Evolutionary conservation across 2,888 invertebrate genomes (phyloP), one percentile per base, ranked within the genome.

Genomic region (Plagodis dolabraria): DNA sequence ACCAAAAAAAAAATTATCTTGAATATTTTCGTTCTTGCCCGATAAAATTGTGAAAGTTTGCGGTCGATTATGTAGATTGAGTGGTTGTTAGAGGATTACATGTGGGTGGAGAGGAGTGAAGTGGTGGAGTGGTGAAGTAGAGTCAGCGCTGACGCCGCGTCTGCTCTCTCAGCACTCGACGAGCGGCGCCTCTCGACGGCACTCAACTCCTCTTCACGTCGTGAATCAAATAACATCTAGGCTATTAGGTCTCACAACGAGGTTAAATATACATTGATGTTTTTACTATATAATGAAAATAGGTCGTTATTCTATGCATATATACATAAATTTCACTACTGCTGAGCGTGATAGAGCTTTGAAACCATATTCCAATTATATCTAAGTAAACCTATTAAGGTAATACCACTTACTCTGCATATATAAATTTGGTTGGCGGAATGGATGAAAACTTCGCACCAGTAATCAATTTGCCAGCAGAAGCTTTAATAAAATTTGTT

Each of bases 1-100:
- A 22, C 22, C 22, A 22, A 22, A 22, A 2, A 22, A 1, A 22
- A 22, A 2, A 2, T 52, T 56, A 47, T 47, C 9, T 53, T 50
- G 50, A 52, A 36, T 60, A 44, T 52, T 42, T 11, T 12, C 45
- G 36, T 11, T 48, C 36, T 22, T 48, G 1, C 6, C 12, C 12
- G 43, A 5, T 36, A 40, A 40, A 40, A 40, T 40, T 12, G 43
- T 5, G 12, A 43, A 61, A 63, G 56, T 63, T 67, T 45, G 47
- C 44, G 53, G 60, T 67, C 60, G 64, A 65, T 69, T 67, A 65
- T 65, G 65, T 55, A 67, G 60, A 65, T 69, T 54, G 57, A 59
- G 60, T 43, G 60, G 63, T 53, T 58, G 61, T 63, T 56, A 61
- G 53, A 40, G 55, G 76, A 79, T 79, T 79, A 80, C 72, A 77